phyloP scores from a whole-genome alignment of 2,797 vertebrate genomes.

The Capromys pilorides region DNA sequence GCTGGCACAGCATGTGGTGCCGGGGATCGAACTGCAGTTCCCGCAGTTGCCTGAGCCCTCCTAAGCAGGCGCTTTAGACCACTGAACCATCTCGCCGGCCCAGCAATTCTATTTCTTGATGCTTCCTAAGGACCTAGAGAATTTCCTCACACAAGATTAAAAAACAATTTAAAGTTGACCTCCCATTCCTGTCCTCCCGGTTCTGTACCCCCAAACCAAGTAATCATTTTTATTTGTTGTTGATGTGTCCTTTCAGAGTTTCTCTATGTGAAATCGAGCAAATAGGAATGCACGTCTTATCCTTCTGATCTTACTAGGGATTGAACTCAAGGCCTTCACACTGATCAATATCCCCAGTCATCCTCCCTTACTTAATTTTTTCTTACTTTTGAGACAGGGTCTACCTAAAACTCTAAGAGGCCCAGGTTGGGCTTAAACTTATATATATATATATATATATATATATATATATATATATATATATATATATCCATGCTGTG shows the following conservation, averaged over 20 bases:
- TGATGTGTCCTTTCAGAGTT: not conserved
- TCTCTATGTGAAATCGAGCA: constrained; percentile 28
- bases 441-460: too few species aligned
- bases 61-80: too few species aligned
- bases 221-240: not conserved
- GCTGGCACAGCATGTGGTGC: too few species aligned
- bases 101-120: not conserved
- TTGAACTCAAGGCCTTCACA: not conserved
- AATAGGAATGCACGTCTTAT: not conserved
- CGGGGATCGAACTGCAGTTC: too few species aligned
- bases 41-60: too few species aligned
- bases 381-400: not conserved
- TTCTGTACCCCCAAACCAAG: not conserved
- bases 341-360: not conserved
- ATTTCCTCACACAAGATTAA: not conserved
- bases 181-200: not conserved
- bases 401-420: not conserved
- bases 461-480: too few species aligned
- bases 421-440: not conserved
- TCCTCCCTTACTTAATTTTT: not conserved
- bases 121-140: not conserved
- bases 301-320: not conserved
- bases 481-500: not conserved
- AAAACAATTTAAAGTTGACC: not conserved
- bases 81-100: too few species aligned